Evolutionary conservation across 2,888 invertebrate genomes (phyloP).

Genomic region (Sphecodes monilicornis): DNA sequence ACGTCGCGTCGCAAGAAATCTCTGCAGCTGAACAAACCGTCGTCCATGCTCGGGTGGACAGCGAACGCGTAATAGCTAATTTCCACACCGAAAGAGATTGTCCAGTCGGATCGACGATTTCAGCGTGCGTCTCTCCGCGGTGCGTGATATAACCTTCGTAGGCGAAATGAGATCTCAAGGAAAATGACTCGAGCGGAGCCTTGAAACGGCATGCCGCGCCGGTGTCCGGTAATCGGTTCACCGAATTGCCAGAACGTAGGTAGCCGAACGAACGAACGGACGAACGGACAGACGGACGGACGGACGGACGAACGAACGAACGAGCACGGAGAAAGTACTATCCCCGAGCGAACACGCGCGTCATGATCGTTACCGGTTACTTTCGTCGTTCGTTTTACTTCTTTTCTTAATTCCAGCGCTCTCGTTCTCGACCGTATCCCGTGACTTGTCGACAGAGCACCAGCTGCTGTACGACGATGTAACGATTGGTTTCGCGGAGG

Average conservation of each 20-base stretch:
- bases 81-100: background rate
- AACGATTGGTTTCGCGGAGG: background rate
- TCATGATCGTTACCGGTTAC: constrained; percentile 12
- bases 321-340: constrained; percentile 53
- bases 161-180: constrained; percentile 38
- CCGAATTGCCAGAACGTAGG: constrained; percentile 43
- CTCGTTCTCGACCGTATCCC: background rate
- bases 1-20: no score
- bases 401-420: background rate
- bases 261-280: background rate
- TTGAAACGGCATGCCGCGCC: constrained; percentile 1
- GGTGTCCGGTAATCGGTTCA: constrained; percentile 15
- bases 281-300: background rate
- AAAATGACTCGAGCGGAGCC: constrained; percentile 13
- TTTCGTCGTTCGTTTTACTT: background rate
- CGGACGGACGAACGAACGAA: background rate
- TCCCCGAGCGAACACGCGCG: background rate
- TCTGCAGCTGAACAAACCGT: no score
- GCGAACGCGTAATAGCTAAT: background rate
- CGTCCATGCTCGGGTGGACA: background rate
- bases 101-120: background rate
- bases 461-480: background rate
- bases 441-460: constrained; percentile 2
- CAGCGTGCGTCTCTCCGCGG: background rate
- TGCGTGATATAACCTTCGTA: constrained; percentile 46